Conservation (phyloP, 2,113 vertebrate species). For the Nycticorax nycticorax region DNA sequence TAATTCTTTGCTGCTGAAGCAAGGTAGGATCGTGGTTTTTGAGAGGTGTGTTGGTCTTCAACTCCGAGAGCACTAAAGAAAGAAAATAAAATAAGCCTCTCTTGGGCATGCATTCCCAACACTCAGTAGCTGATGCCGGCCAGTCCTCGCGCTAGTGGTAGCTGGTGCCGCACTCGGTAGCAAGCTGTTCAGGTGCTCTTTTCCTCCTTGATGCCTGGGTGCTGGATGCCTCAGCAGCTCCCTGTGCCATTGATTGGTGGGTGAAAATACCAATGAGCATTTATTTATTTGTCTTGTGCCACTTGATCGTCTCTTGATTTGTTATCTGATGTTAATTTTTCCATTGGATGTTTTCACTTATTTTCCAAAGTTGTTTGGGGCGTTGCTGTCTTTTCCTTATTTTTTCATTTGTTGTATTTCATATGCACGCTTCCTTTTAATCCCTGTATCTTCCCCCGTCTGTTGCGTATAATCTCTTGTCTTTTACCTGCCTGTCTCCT, state of each 20-base stretch:
- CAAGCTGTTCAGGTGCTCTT: not conserved
- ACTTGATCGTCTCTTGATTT: not conserved
- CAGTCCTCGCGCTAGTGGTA: not conserved
- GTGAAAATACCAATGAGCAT: not conserved
- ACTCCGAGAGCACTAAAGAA: not conserved
- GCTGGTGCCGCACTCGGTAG: not conserved
- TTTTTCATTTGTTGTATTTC: not conserved
- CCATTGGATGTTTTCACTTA: not conserved
- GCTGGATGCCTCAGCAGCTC: not conserved
- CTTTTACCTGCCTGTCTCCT: not conserved
- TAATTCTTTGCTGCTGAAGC: constrained; percentile 31
- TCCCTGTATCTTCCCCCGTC: not conserved
- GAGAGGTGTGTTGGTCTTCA: not conserved
- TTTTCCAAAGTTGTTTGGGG: not conserved
- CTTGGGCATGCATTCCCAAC: not conserved
- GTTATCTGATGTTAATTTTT: not conserved
- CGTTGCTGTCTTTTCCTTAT: not conserved
- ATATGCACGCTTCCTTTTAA: rapidly evolving
- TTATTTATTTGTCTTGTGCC: not conserved
- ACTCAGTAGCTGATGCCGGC: not conserved
- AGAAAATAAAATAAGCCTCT: not conserved
- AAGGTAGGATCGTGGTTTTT: not conserved
- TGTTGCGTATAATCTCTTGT: not conserved
- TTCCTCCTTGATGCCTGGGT: not conserved
- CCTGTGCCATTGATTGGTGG: not conserved